Evolutionary conservation across 2,797 vertebrate genomes (phyloP).

Genomic region (Dendrocincla tyrannina): DNA sequence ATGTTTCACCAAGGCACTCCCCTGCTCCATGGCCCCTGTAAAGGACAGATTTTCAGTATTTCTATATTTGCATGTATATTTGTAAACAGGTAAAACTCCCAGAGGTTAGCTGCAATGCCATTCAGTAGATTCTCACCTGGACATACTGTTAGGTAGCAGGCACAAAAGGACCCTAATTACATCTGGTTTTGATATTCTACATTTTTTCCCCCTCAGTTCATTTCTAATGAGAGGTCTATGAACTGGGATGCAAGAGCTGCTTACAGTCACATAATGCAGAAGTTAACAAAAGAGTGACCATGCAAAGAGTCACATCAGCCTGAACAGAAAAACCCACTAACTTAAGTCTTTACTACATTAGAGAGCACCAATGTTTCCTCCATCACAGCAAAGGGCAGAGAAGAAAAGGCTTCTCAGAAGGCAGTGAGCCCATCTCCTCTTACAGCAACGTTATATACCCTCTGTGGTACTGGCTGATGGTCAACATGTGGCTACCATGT

Average conservation of each 20-base stretch:
- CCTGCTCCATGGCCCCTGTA: not conserved
- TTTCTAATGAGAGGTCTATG: not conserved
- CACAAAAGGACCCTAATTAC: not conserved
- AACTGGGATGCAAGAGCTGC: not conserved
- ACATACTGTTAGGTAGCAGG: not conserved
- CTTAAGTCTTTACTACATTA: not conserved
- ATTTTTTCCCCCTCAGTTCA: not conserved
- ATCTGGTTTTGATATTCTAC: not conserved
- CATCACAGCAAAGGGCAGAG: not conserved
- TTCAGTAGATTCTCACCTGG: not conserved
- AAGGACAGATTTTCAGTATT: not conserved
- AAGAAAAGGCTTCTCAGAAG: not conserved
- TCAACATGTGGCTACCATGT: not conserved
- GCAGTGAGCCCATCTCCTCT: not conserved
- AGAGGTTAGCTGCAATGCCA: not conserved
- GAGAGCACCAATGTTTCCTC: not conserved
- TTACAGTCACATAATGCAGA: not conserved
- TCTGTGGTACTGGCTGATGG: not conserved
- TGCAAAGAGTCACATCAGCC: rapidly evolving
- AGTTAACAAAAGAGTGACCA: not conserved
- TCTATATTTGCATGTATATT: not conserved
- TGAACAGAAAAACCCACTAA: not conserved
- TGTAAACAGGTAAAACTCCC: not conserved
- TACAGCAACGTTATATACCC: not conserved
- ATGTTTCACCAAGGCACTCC: not conserved